Conservation (phyloP, 92 coral and sea anemone genomes). For the Diadumene lineata region DNA sequence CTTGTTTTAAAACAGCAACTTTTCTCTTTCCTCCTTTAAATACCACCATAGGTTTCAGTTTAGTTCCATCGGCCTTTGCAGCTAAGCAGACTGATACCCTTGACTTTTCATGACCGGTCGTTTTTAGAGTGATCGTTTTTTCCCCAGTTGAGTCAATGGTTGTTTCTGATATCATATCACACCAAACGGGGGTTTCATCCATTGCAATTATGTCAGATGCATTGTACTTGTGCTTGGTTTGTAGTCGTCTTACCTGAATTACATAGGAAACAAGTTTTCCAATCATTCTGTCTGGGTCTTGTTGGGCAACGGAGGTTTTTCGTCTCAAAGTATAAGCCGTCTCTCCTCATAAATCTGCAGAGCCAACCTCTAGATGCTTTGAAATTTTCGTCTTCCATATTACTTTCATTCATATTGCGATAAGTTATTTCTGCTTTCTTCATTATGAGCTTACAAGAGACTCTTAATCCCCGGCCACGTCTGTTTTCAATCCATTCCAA, state of each 20-base stretch:
- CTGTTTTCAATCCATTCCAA: slow-evolving; percentile 71
- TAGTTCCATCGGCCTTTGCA: slow-evolving; percentile 67
- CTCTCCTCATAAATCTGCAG: slow-evolving; percentile 57
- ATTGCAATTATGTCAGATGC: slow-evolving; percentile 57
- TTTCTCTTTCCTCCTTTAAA: slow-evolving; percentile 71
- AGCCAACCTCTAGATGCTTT: slow-evolving; percentile 81
- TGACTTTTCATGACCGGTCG: slow-evolving; percentile 65
- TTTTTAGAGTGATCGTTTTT: slow-evolving; percentile 43
- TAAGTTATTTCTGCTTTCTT: slow-evolving; percentile 63
- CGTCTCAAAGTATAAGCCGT: slow-evolving; percentile 71
- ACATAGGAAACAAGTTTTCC: slow-evolving; percentile 68
- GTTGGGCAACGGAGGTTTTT: slow-evolving; percentile 45
- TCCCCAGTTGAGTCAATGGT: slow-evolving; percentile 51
- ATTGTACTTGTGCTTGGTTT: slow-evolving; percentile 53
- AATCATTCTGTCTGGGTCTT: slow-evolving; percentile 55
- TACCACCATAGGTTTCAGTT: slow-evolving; percentile 73
- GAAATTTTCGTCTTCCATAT: slow-evolving; percentile 36
- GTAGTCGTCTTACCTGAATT: slow-evolving; percentile 63
- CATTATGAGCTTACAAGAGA: slow-evolving; percentile 64
- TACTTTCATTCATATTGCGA: slow-evolving; percentile 44
- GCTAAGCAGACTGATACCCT: slow-evolving; percentile 63
- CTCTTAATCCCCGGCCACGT: slow-evolving; percentile 42
- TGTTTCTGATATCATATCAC: slow-evolving; percentile 68
- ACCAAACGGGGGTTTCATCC: slow-evolving; percentile 71
- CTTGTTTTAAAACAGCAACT: slow-evolving; percentile 55